These are phyloP conservation scores for Dendrolimus kikuchii DNA, from an alignment of 1,140 invertebrate species.

Conservation along the genomic window DNA sequence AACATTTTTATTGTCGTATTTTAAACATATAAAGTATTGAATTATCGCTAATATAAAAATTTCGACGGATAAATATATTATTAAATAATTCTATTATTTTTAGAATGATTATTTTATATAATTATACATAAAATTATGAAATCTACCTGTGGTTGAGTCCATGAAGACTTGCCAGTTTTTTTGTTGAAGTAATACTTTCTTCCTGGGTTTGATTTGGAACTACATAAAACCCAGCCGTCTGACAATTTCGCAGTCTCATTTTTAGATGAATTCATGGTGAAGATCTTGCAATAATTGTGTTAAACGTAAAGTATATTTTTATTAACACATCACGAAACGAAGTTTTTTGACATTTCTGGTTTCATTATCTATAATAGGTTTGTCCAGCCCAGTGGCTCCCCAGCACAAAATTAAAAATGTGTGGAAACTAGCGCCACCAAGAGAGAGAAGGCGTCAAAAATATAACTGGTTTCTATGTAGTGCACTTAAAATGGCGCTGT, in stretches of 20 bases:
- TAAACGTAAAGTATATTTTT: constrained; percentile 19
- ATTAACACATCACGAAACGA: constrained; percentile 20
- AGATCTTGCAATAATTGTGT: constrained; percentile 9
- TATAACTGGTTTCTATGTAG: too few relatives aligned
- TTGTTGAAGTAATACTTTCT: constrained; percentile 62
- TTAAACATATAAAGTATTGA: too few relatives aligned
- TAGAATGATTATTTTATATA: too few relatives aligned
- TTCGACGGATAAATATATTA: too few relatives aligned
- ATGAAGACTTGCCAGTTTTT: constrained; percentile 60
- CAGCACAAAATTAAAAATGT: too few relatives aligned
- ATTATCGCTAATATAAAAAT: too few relatives aligned
- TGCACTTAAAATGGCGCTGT: too few relatives aligned
- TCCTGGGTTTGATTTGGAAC: constrained; percentile 57
- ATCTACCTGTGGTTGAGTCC: constrained; percentile 56
- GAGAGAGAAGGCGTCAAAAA: too few relatives aligned
- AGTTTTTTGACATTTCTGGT: constrained; percentile 8
- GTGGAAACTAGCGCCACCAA: too few relatives aligned
- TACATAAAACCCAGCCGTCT: constrained; percentile 56
- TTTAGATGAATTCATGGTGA: constrained; percentile 41
- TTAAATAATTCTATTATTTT: too few relatives aligned
- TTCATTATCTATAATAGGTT: too few relatives aligned
- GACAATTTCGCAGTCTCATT: constrained; percentile 31
- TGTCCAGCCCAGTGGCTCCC: too few relatives aligned
- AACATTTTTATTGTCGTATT: background rate
- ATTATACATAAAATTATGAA: constrained; percentile 24